Base-by-base conservation (phyloP, 2,888 invertebrate species). In the Octonoba sinensis region DNA sequence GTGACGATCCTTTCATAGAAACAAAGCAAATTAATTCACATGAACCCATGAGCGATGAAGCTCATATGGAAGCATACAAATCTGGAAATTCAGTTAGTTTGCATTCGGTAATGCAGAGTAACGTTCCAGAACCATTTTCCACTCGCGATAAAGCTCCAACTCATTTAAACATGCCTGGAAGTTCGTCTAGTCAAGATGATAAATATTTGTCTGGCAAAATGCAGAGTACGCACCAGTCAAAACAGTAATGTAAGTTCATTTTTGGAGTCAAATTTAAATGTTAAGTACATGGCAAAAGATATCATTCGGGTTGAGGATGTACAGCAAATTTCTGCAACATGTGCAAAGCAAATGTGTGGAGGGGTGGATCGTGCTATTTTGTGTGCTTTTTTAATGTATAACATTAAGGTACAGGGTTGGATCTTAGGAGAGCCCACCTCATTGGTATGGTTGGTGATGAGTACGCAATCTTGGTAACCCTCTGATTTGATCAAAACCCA, bases 131-230 rank as follows among this genome's bases (percentile, higher is more conserved):
- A 81, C 93, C 93, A 0, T 90, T 88, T 83, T 85, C 84, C 22
- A 87, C 89, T 1, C 86, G 85, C 11, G 88, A 88, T 12, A 88
- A 88, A 83, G 87, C 85, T 27, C 85, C 89, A 0, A 85, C 86
- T 4, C 92, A 93, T 86, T 89, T 93, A n/a, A 92, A 92, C 85
- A 93, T 93, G 93, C 93, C 93, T 0, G 93, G 93, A 1, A 93
- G 93, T 0, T 92, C 93, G 84, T 92, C 92, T 92, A 91, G 91
- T 4, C 92, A 92, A 87, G 92, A 92, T 71, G 90, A 91, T 69
- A 93, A 93, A 88, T 93, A 93, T 86, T 89, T 93, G 74, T 92
- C 93, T 49, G 92, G 92, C 85, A 91, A 93, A 86, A 90, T 93
- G 87, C 92, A 93, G 84, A 91, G 90, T 83, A 91, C 92, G 4